A percentile compares a stretch with the other conserved stretches of the same genome.
These are phyloP conservation scores for Netelia fuscicornis DNA, from an alignment of 2,888 invertebrate genomes.

Conservation along the genomic window DNA sequence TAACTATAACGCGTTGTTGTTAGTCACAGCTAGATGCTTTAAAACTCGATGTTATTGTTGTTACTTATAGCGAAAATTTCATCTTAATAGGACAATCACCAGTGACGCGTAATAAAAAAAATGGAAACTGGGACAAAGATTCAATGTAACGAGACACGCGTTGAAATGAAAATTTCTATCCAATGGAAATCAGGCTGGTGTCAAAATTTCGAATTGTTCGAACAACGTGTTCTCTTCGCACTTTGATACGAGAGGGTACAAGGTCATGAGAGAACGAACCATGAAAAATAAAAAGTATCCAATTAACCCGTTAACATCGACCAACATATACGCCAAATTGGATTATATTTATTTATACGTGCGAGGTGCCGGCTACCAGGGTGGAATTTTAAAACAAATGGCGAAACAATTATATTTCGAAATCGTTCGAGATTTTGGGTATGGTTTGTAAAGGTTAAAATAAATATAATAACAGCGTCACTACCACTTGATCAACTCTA, in stretches of 20 bases:
- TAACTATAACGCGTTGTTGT: conserved; percentile 20
- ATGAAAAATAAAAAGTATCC: conserved; percentile 47
- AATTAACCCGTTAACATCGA: conserved; percentile 39
- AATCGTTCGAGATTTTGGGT: conserved; percentile 17
- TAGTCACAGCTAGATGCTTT: conserved; percentile 29
- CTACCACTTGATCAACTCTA: too few species aligned
- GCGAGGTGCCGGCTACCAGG: not conserved
- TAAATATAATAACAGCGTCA: too few species aligned
- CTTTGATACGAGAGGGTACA: not conserved
- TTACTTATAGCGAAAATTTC: conserved; percentile 14
- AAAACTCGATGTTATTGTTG: conserved; percentile 27
- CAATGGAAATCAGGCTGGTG: not conserved
- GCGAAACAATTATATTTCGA: conserved; percentile 4
- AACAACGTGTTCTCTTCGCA: not conserved
- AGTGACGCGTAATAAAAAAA: conserved; percentile 2
- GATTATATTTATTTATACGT: conserved; percentile 48
- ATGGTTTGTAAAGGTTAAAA: not conserved
- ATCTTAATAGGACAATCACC: conserved; percentile 17
- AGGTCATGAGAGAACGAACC: conserved; percentile 30
- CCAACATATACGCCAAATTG: conserved; percentile 32
- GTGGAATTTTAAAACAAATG: conserved; percentile 37
- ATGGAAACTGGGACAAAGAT: too few species aligned
- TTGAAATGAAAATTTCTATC: too few species aligned
- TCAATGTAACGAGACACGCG: too few species aligned
- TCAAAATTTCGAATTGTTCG: conserved; percentile 6